Conservation (phyloP, 2,113 vertebrate species). For the Menura novaehollandiae region DNA sequence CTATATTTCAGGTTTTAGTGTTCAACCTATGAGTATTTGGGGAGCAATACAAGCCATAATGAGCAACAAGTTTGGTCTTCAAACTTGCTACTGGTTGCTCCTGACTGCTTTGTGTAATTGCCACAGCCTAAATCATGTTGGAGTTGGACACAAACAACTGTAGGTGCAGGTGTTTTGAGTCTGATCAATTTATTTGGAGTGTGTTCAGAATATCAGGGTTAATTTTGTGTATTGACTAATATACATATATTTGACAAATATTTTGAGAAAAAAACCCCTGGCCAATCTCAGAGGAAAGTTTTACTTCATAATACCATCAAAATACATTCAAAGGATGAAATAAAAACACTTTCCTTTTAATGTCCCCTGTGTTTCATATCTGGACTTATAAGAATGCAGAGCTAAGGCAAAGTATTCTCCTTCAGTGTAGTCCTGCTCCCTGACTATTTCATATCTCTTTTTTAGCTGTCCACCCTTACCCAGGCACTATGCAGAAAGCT, state of each 20-base stretch:
- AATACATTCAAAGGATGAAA: background rate
- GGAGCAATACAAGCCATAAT: background rate
- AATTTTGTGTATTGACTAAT: background rate
- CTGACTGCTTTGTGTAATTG: background rate
- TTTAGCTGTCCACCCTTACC: background rate
- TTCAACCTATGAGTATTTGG: background rate
- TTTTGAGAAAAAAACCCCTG: background rate
- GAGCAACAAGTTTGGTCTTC: background rate
- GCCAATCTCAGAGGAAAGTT: background rate
- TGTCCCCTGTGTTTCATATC: accelerated
- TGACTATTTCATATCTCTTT: background rate
- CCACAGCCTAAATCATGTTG: background rate
- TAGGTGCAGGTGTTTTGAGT: accelerated
- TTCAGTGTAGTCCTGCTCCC: background rate
- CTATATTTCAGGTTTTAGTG: background rate
- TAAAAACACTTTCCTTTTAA: background rate
- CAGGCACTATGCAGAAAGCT: background rate
- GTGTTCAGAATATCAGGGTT: background rate
- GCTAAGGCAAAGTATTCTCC: background rate
- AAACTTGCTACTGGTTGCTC: background rate
- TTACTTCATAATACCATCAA: background rate
- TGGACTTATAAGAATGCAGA: background rate
- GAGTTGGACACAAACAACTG: background rate
- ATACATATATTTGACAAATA: background rate
- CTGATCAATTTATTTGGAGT: background rate